Base-by-base conservation (phyloP, 2,113 vertebrate species). In the Eolophus roseicapilla region DNA sequence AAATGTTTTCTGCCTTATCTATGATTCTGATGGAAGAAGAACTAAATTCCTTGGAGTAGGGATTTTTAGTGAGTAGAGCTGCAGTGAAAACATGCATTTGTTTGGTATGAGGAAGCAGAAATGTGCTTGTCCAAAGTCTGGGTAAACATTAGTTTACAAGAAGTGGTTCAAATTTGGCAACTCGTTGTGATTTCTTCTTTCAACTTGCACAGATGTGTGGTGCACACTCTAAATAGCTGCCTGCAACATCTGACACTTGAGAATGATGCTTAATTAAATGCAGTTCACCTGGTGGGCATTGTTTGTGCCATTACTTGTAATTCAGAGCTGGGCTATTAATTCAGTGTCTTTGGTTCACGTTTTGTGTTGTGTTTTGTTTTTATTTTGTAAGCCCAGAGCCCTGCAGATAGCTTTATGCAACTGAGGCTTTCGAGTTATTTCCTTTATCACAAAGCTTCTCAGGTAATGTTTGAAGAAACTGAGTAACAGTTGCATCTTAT, bases 201-300 rank as follows among this genome's bases (percentile, higher is more conserved):
- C 41, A 43, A 43, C 84, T 77, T 1, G 1, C 13, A 6, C 57
- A 43, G 55, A 10, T 57, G 11, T 0, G 13, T 4, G 11, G 43
- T 17, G 8, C 11, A 67, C 50, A 9, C 27, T 25, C n/a, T 31
- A 29, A 76, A 71, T 4, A 19, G 55, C 69, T 49, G 60, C 41
- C 39, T 92, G 75, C 68, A 96, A 75, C 95, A 67, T 83, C 84
- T 97, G 95, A 68, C 84, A 88, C 64, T 57, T 77, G 80, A 52
- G 35, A 65, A 41, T 85, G 62, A 41, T 82, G 88, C 60, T 92
- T 97, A 90, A 78, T 94, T 55, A 63, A 62, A 87, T 78, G 82
- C 88, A 92, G 80, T 92, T 88, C 65, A 52, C 64, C n/a, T 37
- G 50, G 33, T 7, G 4, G 44, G 57, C 70, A 84, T 70, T 39